These are phyloP conservation scores for Empis livida DNA, from an alignment of 2,888 invertebrate genomes.

Conservation along the genomic window DNA sequence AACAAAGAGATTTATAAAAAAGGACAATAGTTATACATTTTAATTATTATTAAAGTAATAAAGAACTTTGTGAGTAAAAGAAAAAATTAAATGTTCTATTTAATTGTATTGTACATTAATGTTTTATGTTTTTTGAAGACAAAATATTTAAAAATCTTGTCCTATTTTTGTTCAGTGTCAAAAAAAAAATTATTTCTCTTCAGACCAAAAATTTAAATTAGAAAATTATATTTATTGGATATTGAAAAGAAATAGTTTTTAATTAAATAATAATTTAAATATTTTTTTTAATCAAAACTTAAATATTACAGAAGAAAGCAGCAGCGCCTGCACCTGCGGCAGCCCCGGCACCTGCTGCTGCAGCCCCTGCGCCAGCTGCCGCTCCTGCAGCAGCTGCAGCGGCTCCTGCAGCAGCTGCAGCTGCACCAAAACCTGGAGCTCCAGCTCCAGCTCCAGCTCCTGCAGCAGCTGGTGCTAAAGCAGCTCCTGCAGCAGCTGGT, in stretches of 20 bases:
- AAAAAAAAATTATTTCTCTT: neutral
- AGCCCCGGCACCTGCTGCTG: slow-evolving; percentile 14
- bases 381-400: slow-evolving; percentile 15
- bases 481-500: slow-evolving; percentile 8
- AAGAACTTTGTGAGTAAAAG: no score
- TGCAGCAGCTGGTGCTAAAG: slow-evolving; percentile 6
- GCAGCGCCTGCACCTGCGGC: slow-evolving; percentile 17
- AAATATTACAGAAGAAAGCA: slow-evolving; percentile 27
- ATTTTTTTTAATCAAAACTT: slow-evolving; percentile 23
- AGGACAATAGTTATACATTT: no score
- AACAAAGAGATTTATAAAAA: no score
- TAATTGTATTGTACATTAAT: no score
- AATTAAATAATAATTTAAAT: neutral
- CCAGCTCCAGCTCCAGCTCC: slow-evolving; percentile 15
- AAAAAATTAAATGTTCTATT: no score
- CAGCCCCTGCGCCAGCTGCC: slow-evolving; percentile 16
- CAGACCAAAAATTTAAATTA: no score
- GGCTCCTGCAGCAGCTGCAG: slow-evolving; percentile 13
- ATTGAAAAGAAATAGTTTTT: neutral
- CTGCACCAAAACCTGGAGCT: slow-evolving; percentile 12
- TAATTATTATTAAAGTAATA: no score
- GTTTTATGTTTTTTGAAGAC: no score
- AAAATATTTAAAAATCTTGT: no score
- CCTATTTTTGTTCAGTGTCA: no score
- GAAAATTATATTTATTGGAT: no score